Conservation (phyloP, 2,888 invertebrate species). For the Chaetogeoica ovagalla region DNA sequence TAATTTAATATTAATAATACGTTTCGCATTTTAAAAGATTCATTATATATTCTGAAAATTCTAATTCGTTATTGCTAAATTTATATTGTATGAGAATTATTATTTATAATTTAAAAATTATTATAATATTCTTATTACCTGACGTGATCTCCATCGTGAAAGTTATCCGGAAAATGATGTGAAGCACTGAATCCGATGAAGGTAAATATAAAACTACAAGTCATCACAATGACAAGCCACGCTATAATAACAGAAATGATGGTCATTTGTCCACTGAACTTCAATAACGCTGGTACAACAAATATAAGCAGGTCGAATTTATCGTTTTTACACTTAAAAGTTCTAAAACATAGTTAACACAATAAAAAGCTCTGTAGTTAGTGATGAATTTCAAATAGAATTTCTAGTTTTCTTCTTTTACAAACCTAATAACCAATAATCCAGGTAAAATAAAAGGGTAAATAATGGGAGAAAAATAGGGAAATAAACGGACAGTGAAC, state of each 20-base stretch:
- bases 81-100: too few species aligned
- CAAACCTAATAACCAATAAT: conserved; percentile 20
- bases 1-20: too few species aligned
- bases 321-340: conserved; percentile 37
- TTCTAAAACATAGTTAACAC: conserved; percentile 28
- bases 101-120: too few species aligned
- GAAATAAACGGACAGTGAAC: conserved; percentile 55
- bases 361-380: not conserved
- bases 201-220: conserved; percentile 67
- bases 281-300: conserved; percentile 55
- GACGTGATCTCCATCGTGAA: conserved; percentile 75
- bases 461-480: conserved; percentile 20
- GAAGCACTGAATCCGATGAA: conserved; percentile 73
- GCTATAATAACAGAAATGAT: conserved; percentile 60
- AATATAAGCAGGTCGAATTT: conserved; percentile 55
- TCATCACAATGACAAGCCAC: conserved; percentile 65
- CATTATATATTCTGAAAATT: too few species aligned
- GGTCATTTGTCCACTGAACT: conserved; percentile 55
- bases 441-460: conserved; percentile 37
- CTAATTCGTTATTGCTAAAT: too few species aligned
- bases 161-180: conserved; percentile 78
- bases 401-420: not conserved
- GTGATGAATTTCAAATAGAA: too few species aligned
- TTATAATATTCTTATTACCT: conserved; percentile 61
- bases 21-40: too few species aligned